Percentiles rank a stretch among this genome's conserved stretches.
Conservation (phyloP, 2,113 vertebrate genomes). For the Hyla sarda region DNA sequence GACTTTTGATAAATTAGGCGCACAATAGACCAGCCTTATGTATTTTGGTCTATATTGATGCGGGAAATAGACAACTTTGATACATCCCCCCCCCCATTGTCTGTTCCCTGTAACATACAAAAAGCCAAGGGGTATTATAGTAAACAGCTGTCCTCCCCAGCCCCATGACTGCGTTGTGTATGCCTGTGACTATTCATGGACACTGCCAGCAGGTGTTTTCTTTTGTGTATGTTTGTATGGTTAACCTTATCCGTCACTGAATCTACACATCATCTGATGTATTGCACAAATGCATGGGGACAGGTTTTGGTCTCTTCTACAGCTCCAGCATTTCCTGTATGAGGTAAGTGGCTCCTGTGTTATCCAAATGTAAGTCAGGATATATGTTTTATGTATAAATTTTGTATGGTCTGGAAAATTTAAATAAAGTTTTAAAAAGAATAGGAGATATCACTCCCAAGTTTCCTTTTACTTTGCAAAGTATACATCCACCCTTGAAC, state of each 20-base stretch:
- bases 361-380: neutral
- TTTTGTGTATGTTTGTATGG: neutral
- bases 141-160: neutral
- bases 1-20: no score
- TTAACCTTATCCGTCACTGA: neutral
- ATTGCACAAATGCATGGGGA: neutral
- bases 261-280: neutral
- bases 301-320: neutral
- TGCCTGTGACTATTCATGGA: neutral
- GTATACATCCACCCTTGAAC: no score
- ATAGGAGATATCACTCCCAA: no score
- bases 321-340: neutral
- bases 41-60: no score
- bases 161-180: neutral
- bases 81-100: no score
- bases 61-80: no score
- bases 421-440: no score
- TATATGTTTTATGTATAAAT: no score
- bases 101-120: neutral
- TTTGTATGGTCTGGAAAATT: no score
- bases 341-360: neutral
- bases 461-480: no score
- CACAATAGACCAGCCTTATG: no score
- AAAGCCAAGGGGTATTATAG: neutral
- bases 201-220: neutral